Base-by-base conservation (phyloP, 2,113 vertebrate species). In the Malurus cyaneus region DNA sequence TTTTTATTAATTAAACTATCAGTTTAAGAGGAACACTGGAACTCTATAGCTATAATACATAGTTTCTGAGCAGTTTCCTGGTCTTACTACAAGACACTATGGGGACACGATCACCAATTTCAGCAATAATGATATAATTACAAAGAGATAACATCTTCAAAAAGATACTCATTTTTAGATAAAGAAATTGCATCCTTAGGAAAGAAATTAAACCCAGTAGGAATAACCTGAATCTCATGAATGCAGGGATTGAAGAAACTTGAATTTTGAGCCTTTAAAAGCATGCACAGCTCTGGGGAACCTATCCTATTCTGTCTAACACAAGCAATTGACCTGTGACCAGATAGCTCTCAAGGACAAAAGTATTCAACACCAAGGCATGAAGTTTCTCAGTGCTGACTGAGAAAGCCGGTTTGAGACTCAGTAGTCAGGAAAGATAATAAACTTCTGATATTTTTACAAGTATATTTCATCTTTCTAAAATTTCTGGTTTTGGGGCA, bases 381-480 rank as follows among this genome's bases (percentile, higher is more conserved):
- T 2, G 1, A 46, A 52, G 19, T 66, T 89, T 87, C 26, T 81
- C 52, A 59, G 14, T 61, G 19, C 3, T 71, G 49, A 36, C 17
- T 36, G 17, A 36, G 56, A 56, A 80, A 85, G 7, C 5, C 57
- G 53, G 11, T 23, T 67, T 0, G 1, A 36, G 13, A 10, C 76
- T 25, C 9, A 61, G 2, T 39, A 0, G 0, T 11, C 17, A 41
- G 26, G 24, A 79, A 85, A 80, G 13, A 32, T 19, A 19, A 20
- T 6, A 41, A 46, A 6, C 3, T 56, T 54, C 56, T 50, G 18
- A 24, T 26, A 46, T n/a, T 34, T 86, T 59, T 71, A 8, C 16
- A 41, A 18, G 2, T 21, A 21, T 44, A 49, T 54, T 89, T 62
- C 1, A 23, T 59, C 25, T 82, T 89, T 60, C 34, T 62, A 34